Base-by-base conservation (phyloP, 2,113 vertebrate genomes). In the Enhydra lutris region DNA sequence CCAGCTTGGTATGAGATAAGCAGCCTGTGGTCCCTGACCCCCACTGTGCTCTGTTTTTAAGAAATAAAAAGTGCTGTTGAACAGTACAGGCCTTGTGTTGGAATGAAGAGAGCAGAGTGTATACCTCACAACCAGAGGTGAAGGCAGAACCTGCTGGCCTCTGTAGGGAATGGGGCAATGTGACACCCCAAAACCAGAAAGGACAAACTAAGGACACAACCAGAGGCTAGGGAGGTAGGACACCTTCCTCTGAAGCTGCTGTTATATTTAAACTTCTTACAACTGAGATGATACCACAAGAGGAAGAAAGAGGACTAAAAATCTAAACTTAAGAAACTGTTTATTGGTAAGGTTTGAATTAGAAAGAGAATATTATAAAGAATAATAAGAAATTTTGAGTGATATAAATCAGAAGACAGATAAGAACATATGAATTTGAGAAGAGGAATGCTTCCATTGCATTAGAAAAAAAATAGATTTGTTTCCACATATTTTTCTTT, bases 161-260 rank as follows among this genome's bases (percentile, higher is more conserved):
- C 36, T 21, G 34, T 6, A 17, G 2, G 1, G 11, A 6, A 24
- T 24, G 6, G 29, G 1, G 36, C n/a, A 50, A 2, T 47, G 10
- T 18, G n/a, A 20, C 5, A 61, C 2, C 47, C 34, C 2, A 6
- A 47, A 78, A 42, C 1, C 8, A 61, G 50, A 4, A 12, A 61
- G 7, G 20, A 50, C 14, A n/a, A 21, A 23, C 20, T 63, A 26
- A 55, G 7, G 26, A 6, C 4, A 34, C 4, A 9, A 2, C 9
- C 39, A 8, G 26, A 89, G 8, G 14, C 17, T 24, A 52, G 2
- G 14, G 5, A 80, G 9, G 7, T 23, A 0, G 2, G 5, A 14
- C 47, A 47, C 1, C 15, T 85, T 36, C 2, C n/a, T 1, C 17
- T 2, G 59, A 55, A 12, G 23, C 26, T 50, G 3, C 29, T 34